Percentiles rank a stretch among this genome's conserved stretches.
Conservation (phyloP, 2,888 invertebrate species). For the Clusia tigrina region DNA sequence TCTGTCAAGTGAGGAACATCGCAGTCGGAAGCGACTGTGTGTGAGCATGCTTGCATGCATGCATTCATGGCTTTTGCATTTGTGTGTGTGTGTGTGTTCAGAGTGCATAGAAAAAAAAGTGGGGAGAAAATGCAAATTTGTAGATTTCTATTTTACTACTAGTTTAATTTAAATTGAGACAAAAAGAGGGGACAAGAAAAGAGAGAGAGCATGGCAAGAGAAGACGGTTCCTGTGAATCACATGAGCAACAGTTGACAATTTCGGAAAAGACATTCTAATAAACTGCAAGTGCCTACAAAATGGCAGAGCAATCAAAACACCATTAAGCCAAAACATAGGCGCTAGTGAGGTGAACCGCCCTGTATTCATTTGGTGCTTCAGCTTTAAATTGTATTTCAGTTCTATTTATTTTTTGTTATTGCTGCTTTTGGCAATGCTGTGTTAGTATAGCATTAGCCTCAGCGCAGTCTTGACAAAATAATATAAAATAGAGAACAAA, state of each 20-base stretch:
- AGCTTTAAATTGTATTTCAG: too few relatives aligned
- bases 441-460: too few relatives aligned
- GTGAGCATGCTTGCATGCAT: neutral
- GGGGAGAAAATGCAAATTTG: conserved; percentile 17
- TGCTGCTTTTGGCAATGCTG: too few relatives aligned
- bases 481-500: too few relatives aligned
- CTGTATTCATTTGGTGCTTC: too few relatives aligned
- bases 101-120: neutral
- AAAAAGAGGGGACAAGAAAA: conserved; percentile 7
- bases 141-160: neutral
- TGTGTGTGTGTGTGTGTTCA: conserved; percentile 1
- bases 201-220: neutral
- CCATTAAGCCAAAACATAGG: too few relatives aligned
- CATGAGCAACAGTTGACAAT: neutral
- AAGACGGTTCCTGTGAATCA: too few relatives aligned
- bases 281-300: too few relatives aligned
- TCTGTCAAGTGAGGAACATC: neutral
- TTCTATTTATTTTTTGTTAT: too few relatives aligned
- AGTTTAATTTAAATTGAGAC: conserved; percentile 23
- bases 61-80: neutral
- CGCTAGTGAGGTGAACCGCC: too few relatives aligned
- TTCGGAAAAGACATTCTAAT: neutral
- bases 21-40: neutral
- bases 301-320: too few relatives aligned
- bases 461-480: too few relatives aligned